Percentiles rank a stretch among this genome's conserved stretches.
Conservation (phyloP, 2,797 vertebrate species). For the Emydoidea blandingii region DNA sequence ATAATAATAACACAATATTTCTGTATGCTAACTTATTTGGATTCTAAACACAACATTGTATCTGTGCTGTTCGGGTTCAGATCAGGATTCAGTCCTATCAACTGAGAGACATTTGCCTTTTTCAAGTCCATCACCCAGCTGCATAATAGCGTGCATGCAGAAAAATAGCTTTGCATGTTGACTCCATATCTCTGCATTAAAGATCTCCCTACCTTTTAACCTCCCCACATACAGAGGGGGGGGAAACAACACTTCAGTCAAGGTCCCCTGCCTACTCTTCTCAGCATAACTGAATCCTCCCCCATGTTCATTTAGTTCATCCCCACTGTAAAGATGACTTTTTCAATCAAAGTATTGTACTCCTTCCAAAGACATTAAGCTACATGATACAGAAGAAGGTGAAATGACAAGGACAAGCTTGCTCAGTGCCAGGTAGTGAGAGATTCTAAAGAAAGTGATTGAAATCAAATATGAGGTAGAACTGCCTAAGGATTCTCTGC, state of each 20-base stretch:
- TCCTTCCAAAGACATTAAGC: constrained; percentile 75
- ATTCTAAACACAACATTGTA: neutral
- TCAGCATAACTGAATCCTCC: constrained; percentile 69
- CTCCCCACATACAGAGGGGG: constrained; percentile 49
- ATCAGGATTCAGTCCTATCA: neutral
- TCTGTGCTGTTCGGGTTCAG: neutral
- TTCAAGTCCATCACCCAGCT: constrained; percentile 1
- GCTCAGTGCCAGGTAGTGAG: constrained; percentile 40
- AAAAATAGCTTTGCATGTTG: constrained; percentile 8
- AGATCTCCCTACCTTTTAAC: constrained; percentile 43
- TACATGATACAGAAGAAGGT: constrained; percentile 56
- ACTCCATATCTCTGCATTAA: neutral
- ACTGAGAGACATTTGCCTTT: neutral
- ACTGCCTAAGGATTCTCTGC: constrained; percentile 38
- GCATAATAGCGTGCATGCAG: neutral
- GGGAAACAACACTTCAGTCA: constrained; percentile 32
- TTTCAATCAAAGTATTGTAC: constrained; percentile 72
- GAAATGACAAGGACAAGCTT: constrained; percentile 71
- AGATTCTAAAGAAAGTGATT: constrained; percentile 34
- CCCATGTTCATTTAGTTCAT: constrained; percentile 63
- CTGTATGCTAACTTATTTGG: neutral
- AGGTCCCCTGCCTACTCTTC: constrained; percentile 62
- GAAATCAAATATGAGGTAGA: neutral
- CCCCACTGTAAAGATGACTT: constrained; percentile 66
- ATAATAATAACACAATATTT: constrained; percentile 4